Conservation (phyloP, 2,797 vertebrate genomes). For the Pseudochirops corinnae region DNA sequence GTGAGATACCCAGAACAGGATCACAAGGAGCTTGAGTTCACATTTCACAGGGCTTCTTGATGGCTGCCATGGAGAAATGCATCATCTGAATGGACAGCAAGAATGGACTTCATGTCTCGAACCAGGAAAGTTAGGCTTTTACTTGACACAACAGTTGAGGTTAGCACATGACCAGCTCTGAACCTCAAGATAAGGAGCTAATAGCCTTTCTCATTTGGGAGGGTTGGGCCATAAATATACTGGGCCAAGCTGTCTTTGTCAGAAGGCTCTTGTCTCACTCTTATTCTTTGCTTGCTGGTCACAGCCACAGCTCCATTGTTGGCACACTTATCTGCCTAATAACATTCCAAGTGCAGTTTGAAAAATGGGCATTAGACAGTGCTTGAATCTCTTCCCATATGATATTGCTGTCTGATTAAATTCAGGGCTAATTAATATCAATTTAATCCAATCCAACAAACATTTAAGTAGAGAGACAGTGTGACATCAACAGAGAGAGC, state of each 20-base stretch:
- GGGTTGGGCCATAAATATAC: neutral
- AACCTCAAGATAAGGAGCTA: slow-evolving; percentile 19
- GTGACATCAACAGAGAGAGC: neutral
- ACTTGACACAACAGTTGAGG: slow-evolving; percentile 3
- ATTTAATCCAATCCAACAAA: neutral
- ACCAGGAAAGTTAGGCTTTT: neutral
- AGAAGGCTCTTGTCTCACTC: neutral
- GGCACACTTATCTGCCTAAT: neutral
- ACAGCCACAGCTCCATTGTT: neutral
- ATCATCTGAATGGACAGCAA: neutral
- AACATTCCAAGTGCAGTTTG: neutral
- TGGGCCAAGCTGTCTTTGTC: neutral
- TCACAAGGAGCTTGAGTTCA: neutral
- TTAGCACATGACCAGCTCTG: slow-evolving; percentile 22
- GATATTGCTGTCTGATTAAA: neutral
- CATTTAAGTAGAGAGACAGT: slow-evolving; percentile 7
- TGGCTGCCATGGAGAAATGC: slow-evolving; percentile 5
- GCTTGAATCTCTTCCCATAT: neutral
- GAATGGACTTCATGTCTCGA: neutral
- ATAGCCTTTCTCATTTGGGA: neutral
- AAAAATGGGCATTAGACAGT: neutral
- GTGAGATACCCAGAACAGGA: slow-evolving; percentile 1
- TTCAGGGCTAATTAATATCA: neutral
- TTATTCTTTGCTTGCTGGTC: slow-evolving; percentile 20
- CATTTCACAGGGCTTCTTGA: neutral